phyloP scores from a whole-genome alignment of 2,113 vertebrate species.

The Silurus glanis region DNA sequence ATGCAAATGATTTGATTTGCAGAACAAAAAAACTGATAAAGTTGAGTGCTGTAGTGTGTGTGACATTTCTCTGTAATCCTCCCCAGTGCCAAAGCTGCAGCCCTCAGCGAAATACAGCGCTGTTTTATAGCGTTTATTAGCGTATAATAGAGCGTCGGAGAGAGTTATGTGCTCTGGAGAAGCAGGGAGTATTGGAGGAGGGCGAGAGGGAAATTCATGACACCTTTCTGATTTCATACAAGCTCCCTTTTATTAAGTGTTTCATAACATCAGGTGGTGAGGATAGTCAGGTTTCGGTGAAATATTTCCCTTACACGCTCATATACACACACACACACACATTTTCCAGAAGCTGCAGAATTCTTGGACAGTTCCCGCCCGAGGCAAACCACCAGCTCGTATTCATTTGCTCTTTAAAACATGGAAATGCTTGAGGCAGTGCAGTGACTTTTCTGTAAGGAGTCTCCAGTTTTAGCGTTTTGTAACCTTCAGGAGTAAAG shows the following conservation, averaged over 20 bases:
- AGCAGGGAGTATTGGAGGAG: neutral
- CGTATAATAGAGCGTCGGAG: slow-evolving; percentile 20
- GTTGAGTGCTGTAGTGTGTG: neutral
- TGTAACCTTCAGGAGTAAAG: neutral
- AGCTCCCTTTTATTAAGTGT: slow-evolving; percentile 19
- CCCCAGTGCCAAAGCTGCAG: neutral
- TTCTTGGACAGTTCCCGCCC: neutral
- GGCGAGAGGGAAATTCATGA: slow-evolving; percentile 9
- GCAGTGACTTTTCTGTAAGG: neutral
- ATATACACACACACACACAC: neutral
- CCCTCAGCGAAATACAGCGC: neutral
- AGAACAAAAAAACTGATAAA: neutral
- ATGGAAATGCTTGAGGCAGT: neutral
- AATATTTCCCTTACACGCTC: neutral
- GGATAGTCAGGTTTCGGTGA: neutral
- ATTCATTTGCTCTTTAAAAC: neutral
- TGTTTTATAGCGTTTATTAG: slow-evolving; percentile 27
- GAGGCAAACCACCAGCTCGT: neutral
- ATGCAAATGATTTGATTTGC: neutral
- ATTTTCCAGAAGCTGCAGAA: neutral
- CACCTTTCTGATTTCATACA: slow-evolving; percentile 7
- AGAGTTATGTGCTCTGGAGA: slow-evolving; percentile 8
- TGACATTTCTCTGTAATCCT: slow-evolving; percentile 12
- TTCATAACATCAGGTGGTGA: slow-evolving; percentile 8
- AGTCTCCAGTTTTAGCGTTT: neutral